Evolutionary conservation across 2,888 invertebrate genomes (phyloP), one percentile per base, ranked within the genome.

Genomic region (Malthinus flaveolus): DNA sequence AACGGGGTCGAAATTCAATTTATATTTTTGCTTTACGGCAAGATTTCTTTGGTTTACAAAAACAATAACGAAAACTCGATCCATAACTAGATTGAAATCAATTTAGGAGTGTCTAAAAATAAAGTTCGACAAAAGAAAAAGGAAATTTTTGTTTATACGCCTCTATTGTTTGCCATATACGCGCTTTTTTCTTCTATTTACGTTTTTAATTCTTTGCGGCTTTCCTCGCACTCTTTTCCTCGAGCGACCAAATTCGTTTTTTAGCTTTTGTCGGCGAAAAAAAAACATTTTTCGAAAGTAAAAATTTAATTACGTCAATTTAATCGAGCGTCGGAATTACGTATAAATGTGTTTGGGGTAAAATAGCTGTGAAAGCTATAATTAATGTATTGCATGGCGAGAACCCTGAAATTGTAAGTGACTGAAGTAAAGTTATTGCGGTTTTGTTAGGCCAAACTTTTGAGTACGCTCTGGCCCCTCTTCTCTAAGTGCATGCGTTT

Each of bases 341-440:
- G 36, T 13, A 11, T 32, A 46, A 32, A 52, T 46, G 36, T 46
- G 45, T 52, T 52, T 52, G 31, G 52, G 52, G 44, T 44, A 51
- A 45, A 44, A 52, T 46, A 52, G 42, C 10, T 13, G 33, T 50
- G 55, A 39, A 42, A 46, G 50, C 48, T 48, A 60, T 49, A 60
- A 57, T 58, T 60, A 63, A 57, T 60, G 60, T 55, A 60, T 54
- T 5, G 50, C 60, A 53, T 56, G 55, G 51, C 33, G 34, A 35
- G 37, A 34, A 11, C 55, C 54, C 61, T 48, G 59, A 49, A 64
- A 62, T 62, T 64, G 61, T 61, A 64, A 62, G 60, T 65, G 65
- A 62, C 61, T 53, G 48, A 64, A 65, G 60, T 56, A 57, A 63
- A 65, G 59, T 65, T 63, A 63, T 58, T 63, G 65, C 60, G 62